A percentile compares a stretch with the other conserved stretches of the same genome.
Conservation (phyloP, 2,113 vertebrate species). For the Paradisaea rubra region DNA sequence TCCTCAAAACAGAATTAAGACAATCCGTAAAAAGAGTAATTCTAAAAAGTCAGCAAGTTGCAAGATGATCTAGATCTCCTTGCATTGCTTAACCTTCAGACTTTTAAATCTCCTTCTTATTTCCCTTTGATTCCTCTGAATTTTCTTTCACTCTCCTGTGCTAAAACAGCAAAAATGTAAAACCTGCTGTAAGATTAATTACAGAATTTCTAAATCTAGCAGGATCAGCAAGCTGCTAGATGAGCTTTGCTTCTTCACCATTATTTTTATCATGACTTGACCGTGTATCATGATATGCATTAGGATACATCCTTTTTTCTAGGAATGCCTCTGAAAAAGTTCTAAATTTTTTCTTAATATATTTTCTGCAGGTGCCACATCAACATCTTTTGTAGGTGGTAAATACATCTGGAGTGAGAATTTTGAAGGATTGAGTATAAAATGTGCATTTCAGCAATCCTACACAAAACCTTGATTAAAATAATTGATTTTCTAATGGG, state of each 20-base stretch:
- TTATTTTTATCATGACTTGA: background rate
- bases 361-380: background rate
- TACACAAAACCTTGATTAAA: background rate
- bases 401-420: background rate
- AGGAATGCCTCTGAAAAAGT: background rate
- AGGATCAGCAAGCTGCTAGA: background rate
- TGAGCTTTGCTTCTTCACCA: background rate
- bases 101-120: background rate
- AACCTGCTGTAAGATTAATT: conserved; percentile 6
- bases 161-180: background rate
- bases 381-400: background rate
- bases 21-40: background rate
- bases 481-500: background rate
- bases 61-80: background rate
- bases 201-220: background rate
- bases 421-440: background rate
- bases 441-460: background rate
- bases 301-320: background rate
- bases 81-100: background rate
- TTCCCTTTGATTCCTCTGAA: background rate
- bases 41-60: background rate
- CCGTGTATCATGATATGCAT: background rate
- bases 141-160: background rate
- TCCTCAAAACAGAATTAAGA: background rate
- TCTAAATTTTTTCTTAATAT: background rate